Percentiles rank a stretch among this genome's conserved stretches.
Evolutionary conservation across 2,797 vertebrate genomes (phyloP).

Genomic region (Eidolon dupreanum): DNA sequence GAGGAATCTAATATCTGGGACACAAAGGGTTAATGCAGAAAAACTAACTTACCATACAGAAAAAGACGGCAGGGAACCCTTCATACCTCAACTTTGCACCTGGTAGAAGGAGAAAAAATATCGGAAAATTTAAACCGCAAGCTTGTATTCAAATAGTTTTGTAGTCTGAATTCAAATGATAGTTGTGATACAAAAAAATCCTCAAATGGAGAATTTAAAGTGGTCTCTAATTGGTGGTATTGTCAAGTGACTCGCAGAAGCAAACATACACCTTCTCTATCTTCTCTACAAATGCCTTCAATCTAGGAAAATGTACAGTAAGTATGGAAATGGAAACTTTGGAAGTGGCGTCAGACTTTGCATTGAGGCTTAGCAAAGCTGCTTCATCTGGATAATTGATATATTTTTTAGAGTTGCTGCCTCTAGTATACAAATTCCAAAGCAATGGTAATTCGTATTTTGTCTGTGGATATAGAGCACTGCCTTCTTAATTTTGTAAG

Average conservation of each 20-base stretch:
- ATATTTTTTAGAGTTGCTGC: slow-evolving; percentile 52
- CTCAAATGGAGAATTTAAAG: slow-evolving; percentile 14
- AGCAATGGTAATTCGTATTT: neutral
- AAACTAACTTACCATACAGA: neutral
- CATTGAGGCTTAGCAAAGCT: neutral
- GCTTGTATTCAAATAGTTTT: neutral
- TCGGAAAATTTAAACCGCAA: neutral
- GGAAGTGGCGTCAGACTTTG: neutral
- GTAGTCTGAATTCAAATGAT: neutral
- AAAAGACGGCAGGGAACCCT: neutral
- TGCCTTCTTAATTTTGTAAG: slow-evolving; percentile 34
- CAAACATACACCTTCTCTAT: neutral
- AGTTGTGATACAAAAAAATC: neutral
- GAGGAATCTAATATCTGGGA: neutral
- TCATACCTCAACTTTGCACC: neutral
- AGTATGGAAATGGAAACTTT: slow-evolving; percentile 29
- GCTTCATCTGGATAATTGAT: neutral
- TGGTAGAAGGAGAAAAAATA: neutral
- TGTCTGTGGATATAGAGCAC: neutral
- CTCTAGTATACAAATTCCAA: slow-evolving; percentile 24
- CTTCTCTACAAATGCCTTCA: neutral
- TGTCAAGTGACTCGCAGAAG: neutral
- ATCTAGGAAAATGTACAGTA: neutral
- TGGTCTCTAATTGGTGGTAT: neutral
- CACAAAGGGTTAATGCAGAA: slow-evolving; percentile 12